Evolutionary conservation across 2,888 invertebrate species (phyloP), one percentile per base, ranked within the genome.

Genomic region (Pachydiplax longipennis): DNA sequence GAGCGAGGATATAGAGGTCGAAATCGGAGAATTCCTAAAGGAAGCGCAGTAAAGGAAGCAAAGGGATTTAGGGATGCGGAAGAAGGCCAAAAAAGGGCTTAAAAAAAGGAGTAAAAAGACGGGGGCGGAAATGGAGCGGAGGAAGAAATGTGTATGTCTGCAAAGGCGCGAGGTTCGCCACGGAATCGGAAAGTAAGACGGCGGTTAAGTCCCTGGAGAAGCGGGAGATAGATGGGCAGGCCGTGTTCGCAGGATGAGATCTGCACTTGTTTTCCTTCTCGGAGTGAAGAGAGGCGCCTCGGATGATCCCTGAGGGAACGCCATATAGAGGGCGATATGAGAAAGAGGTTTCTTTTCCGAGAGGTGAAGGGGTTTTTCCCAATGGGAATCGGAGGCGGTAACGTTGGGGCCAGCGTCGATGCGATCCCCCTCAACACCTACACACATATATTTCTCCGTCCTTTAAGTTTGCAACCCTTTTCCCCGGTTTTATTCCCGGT

Each of bases 351-450:
- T 61, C 87, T 31, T 73, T 73, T 31, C 73, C 31, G 31, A 73
- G 73, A 73, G 73, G 65, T 61, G 61, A 61, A 25, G 31, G 73
- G 73, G 25, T 12, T 73, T n/a, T 10, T 73, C 73, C 87, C 87
- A 37, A 87, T 87, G 87, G 87, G 87, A 87, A 87, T 87, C 61
- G 83, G 58, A 83, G 83, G 83, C 61, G 87, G 83, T 87, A 87
- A 87, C 87, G n/a, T 61, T 37, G 58, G 87, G 87, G 61, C 37
- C 61, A 31, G 31, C 25, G 65, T 65, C n/a, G 61, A 61, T 58
- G 87, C 37, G 61, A 61, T 35, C 37, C 13, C 65, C 22, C 65
- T n/a, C 73, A 3, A 35, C 87, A 37, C 61, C 65, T 61, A 6
- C 37, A 13, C 40, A 58, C 87, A 87, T 37, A 73, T 58, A 25